Percentiles rank a stretch among this genome's conserved stretches.
These are phyloP conservation scores for Lepidurus arcticus DNA, from an alignment of 1,140 invertebrate species.

Conservation along the genomic window DNA sequence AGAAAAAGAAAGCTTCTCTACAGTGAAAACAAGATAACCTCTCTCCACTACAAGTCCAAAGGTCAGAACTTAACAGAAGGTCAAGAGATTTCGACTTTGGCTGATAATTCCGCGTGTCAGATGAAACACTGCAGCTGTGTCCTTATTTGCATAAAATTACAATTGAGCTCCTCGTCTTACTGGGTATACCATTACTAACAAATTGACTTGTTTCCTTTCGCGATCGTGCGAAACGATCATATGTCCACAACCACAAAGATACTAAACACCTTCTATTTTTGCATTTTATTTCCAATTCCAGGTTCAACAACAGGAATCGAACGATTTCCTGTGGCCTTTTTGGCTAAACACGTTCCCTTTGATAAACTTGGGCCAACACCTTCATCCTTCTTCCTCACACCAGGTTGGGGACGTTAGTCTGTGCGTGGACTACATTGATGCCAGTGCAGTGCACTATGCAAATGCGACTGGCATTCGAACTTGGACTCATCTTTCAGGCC, in stretches of 20 bases:
- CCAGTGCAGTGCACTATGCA: neutral
- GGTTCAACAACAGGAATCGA: neutral
- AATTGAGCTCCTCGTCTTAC: neutral
- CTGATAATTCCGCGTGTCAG: neutral
- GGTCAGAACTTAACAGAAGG: neutral
- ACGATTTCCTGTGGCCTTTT: neutral
- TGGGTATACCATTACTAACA: neutral
- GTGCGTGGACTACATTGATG: slow-evolving; percentile 12
- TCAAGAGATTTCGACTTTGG: neutral
- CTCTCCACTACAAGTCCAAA: neutral
- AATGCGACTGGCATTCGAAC: neutral
- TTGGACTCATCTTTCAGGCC: neutral
- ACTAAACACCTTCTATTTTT: no score
- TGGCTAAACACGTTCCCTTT: neutral
- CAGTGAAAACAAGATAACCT: neutral
- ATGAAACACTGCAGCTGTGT: neutral
- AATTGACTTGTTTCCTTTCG: neutral
- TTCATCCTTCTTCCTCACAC: neutral
- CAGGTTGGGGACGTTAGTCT: neutral
- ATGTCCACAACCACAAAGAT: neutral
- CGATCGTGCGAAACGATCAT: neutral
- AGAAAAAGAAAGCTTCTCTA: neutral
- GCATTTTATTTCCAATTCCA: neutral
- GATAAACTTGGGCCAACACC: neutral
- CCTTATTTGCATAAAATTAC: slow-evolving; percentile 13